Evolutionary conservation across 2,113 vertebrate genomes (phyloP).

Genomic region (Regulus satrapa): DNA sequence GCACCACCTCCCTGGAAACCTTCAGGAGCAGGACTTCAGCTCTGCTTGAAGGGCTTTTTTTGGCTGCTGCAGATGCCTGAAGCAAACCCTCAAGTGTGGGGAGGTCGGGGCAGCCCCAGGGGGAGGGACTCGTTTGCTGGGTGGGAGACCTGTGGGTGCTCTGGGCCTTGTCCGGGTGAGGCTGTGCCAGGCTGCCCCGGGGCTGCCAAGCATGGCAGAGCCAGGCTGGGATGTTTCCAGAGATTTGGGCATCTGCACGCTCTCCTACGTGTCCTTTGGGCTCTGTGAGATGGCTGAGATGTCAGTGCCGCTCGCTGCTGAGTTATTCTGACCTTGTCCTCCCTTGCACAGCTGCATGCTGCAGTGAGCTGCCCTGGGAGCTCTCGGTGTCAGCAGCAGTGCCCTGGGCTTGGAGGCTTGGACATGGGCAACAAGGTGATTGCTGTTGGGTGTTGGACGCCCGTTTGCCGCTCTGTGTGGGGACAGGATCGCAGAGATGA

Average conservation of each 20-base stretch:
- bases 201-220: fast-evolving
- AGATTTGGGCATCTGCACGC: not conserved
- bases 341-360: fast-evolving
- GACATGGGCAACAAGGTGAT: fast-evolving
- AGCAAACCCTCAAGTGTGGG: not conserved
- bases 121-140: not conserved
- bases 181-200: not conserved
- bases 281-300: not conserved
- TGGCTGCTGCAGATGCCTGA: not conserved
- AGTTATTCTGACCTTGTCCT: not conserved
- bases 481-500: fast-evolving
- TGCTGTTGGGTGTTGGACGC: not conserved
- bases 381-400: fast-evolving
- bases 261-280: not conserved
- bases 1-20: not conserved
- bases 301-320: not conserved
- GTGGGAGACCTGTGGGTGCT: not conserved
- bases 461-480: fast-evolving
- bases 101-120: not conserved
- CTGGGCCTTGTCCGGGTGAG: not conserved
- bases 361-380: not conserved
- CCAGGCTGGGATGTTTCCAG: not conserved
- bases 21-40: not conserved
- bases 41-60: not conserved
- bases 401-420: not conserved